A percentile compares a stretch with the other conserved stretches of the same genome.
These are phyloP conservation scores for Anorthoa munda DNA, from an alignment of 2,888 invertebrate species.

Conservation along the genomic window DNA sequence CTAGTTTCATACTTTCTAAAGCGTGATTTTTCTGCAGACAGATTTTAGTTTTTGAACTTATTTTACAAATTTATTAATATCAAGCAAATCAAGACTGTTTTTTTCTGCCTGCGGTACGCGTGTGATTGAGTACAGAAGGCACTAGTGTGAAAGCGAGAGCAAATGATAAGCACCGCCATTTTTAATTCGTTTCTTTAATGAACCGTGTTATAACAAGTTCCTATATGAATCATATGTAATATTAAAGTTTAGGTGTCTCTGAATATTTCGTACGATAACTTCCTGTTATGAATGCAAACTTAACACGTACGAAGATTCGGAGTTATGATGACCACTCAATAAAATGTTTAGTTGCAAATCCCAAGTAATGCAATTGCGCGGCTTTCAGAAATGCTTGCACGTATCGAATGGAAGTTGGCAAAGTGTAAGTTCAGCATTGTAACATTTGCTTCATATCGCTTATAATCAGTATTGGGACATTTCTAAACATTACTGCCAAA, in stretches of 20 bases:
- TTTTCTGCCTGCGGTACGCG: too few species aligned
- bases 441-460: not conserved
- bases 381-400: conserved; percentile 9
- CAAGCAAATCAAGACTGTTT: too few species aligned
- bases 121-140: too few species aligned
- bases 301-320: conserved; percentile 20
- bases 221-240: not conserved
- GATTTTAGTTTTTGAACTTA: too few species aligned
- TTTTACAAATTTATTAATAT: too few species aligned
- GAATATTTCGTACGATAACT: conserved; percentile 2
- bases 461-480: not conserved
- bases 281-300: conserved; percentile 8
- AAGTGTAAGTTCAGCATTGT: conserved; percentile 11
- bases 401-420: not conserved
- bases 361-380: conserved; percentile 6
- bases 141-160: too few species aligned
- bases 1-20: too few species aligned
- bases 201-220: not conserved
- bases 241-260: not conserved
- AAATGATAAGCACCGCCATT: too few species aligned
- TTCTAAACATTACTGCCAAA: not conserved
- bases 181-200: too few species aligned
- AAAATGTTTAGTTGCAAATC: conserved; percentile 24
- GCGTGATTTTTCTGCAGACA: too few species aligned
- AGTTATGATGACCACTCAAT: conserved; percentile 26